These are phyloP conservation scores for Epinephelus coioides DNA, from an alignment of 2,797 vertebrate species.

Conservation along the genomic window DNA sequence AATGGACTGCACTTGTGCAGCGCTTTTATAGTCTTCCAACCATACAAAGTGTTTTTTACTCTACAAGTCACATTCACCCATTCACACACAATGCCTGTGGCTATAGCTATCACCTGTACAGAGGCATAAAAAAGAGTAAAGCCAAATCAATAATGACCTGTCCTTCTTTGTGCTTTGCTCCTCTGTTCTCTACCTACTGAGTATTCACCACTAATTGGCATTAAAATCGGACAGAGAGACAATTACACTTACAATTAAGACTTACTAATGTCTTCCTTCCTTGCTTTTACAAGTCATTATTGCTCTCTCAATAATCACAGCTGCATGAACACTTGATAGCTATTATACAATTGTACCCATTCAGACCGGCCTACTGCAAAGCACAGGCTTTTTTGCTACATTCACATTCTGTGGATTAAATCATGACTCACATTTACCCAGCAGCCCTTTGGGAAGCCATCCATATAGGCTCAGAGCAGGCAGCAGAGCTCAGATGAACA, in stretches of 20 bases:
- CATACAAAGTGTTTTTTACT: no score
- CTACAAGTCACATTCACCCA: no score
- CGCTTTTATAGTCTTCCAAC: no score
- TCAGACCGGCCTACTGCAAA: slow-evolving; percentile 7
- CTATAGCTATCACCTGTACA: no score
- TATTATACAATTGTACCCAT: slow-evolving; percentile 14
- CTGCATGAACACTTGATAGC: slow-evolving; percentile 16
- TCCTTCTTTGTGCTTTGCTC: neutral
- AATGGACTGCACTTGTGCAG: no score
- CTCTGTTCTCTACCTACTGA: neutral
- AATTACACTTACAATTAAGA: slow-evolving; percentile 16
- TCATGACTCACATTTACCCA: slow-evolving; percentile 55
- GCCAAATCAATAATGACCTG: neutral
- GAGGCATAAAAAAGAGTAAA: neutral
- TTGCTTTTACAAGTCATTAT: slow-evolving; percentile 15
- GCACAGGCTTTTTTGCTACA: neutral
- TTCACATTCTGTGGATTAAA: slow-evolving; percentile 46
- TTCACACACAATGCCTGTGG: no score
- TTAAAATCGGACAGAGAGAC: neutral
- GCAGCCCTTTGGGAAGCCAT: slow-evolving; percentile 31
- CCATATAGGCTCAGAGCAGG: slow-evolving; percentile 32
- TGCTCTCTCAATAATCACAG: slow-evolving; percentile 7
- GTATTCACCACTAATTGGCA: neutral
- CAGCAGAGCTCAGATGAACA: slow-evolving; percentile 23
- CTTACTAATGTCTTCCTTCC: slow-evolving; percentile 23